A percentile compares a stretch with the other conserved stretches of the same genome.
phyloP scores from a whole-genome alignment of 1,140 invertebrate genomes.

The Pseudachorutes palmiensis region DNA sequence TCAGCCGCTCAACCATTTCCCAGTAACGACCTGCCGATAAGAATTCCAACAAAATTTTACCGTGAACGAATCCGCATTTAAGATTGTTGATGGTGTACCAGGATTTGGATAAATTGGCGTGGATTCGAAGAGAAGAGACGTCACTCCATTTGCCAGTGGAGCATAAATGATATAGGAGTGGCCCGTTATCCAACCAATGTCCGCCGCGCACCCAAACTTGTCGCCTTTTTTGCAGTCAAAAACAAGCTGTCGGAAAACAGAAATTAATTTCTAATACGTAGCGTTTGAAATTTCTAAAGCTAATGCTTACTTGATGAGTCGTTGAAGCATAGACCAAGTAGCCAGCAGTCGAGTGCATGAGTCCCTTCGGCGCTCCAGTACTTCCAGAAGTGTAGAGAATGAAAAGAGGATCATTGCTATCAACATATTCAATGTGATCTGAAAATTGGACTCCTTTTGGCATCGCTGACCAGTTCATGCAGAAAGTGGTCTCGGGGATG shows the following conservation, averaged over 20 bases:
- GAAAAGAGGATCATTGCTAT: slow-evolving; percentile 51
- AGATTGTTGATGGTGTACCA: slow-evolving; percentile 43
- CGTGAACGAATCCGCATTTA: too few relatives aligned
- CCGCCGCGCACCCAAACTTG: slow-evolving; percentile 52
- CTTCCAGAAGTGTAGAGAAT: slow-evolving; percentile 53
- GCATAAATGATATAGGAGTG: slow-evolving; percentile 53
- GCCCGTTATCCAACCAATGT: slow-evolving; percentile 54
- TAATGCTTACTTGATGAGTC: slow-evolving; percentile 48
- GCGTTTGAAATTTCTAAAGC: too few relatives aligned
- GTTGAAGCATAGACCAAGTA: slow-evolving; percentile 49
- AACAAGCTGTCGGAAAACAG: slow-evolving; percentile 40
- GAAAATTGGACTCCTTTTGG: slow-evolving; percentile 21
- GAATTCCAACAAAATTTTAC: slow-evolving; percentile 14
- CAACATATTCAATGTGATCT: slow-evolving; percentile 45
- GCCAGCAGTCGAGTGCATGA: slow-evolving; percentile 49
- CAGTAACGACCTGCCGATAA: slow-evolving; percentile 47
- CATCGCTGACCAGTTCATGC: slow-evolving; percentile 34
- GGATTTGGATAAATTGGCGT: slow-evolving; percentile 51
- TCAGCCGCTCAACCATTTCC: slow-evolving; percentile 48
- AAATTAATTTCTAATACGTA: background rate
- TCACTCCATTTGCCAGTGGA: slow-evolving; percentile 50
- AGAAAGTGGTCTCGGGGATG: slow-evolving; percentile 40
- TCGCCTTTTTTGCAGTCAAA: slow-evolving; percentile 48
- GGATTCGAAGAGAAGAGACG: slow-evolving; percentile 51
- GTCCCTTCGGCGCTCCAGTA: slow-evolving; percentile 52